Evolutionary conservation across 2,797 vertebrate species (phyloP), one percentile per base, ranked within the genome.

Genomic region (Pangasius larnaudii): DNA sequence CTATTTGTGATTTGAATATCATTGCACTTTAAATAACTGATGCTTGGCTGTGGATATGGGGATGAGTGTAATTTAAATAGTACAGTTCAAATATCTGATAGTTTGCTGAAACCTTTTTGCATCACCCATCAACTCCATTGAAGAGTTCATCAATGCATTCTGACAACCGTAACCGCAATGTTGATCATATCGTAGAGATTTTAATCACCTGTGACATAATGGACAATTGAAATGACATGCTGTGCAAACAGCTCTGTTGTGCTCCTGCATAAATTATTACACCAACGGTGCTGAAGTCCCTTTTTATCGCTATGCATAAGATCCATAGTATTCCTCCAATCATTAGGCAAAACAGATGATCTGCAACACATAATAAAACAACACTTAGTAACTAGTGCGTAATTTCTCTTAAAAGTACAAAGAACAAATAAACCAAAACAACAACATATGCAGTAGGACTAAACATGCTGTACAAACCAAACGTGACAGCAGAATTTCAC

Each of bases 161-260:
- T 71, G n/a, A 78, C 7, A 78, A 86, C 56, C 36, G 42, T 10
- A 75, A 51, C 16, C 10, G 7, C 7, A 86, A 36, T 67, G 46
- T 75, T n/a, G 8, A 10, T 77, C 63, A 86, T 9, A 63, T 49
- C 36, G 30, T 27, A 33, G 22, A 77, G 22, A 30, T 65, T 87
- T 87, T 16, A 81, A 95, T 94, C 89, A 99, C 99, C 98, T 98
- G 98, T 98, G 53, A 98, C 97, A 46, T 99, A 97, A 91, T 99
- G 99, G 89, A 99, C 97, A 42, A 99, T 98, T 67, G 98, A 96
- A 94, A 99, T 98, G 61, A 99, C 98, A 90, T 99, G 99, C 86
- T 99, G 98, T 86, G 99, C 97, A 94, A 99, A 99, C 72, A 98
- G 94, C 90, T 99, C 99, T 5, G 97, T 98, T 24, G 98, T 97